These are phyloP conservation scores for Andricus quercusramuli DNA, from an alignment of 2,888 invertebrate species.

Conservation along the genomic window DNA sequence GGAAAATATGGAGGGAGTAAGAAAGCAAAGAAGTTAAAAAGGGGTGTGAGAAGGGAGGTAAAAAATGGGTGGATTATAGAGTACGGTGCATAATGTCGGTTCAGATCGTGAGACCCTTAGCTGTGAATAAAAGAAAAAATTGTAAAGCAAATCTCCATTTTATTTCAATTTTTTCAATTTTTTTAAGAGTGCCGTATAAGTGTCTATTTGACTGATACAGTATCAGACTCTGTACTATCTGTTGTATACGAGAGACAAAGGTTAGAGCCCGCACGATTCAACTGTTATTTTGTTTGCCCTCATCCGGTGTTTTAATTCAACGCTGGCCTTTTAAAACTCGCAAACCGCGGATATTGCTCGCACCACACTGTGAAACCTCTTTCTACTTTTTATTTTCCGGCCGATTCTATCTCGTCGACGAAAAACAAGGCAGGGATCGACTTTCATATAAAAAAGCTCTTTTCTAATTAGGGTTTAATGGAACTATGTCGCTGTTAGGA, in stretches of 20 bases:
- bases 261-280: slow-evolving; percentile 51
- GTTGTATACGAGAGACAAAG: not conserved
- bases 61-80: not conserved
- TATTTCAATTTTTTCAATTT: not conserved
- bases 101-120: not conserved
- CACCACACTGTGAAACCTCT: slow-evolving; percentile 52
- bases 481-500: not conserved
- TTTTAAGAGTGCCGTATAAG: not conserved
- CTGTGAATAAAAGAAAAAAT: not conserved
- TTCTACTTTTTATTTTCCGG: slow-evolving; percentile 16
- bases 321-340: slow-evolving; percentile 58
- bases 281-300: slow-evolving; percentile 66
- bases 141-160: not conserved
- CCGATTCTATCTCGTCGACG: not conserved
- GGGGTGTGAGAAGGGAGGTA: slow-evolving; percentile 11
- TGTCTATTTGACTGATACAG: not conserved
- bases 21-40: slow-evolving; percentile 33
- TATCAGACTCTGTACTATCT: not conserved
- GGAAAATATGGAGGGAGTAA: slow-evolving; percentile 33
- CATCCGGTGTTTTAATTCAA: slow-evolving; percentile 65
- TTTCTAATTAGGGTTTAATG: not conserved
- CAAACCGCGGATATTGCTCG: slow-evolving; percentile 59
- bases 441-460: not conserved
- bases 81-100: not conserved
- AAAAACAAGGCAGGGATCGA: not conserved